Conservation (phyloP, 2,888 invertebrate genomes). For the Lydus trimaculatus region DNA sequence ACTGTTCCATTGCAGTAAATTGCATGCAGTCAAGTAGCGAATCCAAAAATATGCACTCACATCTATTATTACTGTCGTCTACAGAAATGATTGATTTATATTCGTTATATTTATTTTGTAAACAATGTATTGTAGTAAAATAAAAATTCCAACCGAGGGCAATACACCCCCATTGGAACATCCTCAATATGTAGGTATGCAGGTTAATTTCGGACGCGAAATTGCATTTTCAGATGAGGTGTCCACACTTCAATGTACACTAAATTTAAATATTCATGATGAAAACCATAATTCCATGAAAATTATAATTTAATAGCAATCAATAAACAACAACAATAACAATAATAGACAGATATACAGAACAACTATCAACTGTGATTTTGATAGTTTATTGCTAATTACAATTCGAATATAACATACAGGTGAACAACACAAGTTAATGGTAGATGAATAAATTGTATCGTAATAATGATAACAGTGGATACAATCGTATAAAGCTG, state of each 20-base stretch:
- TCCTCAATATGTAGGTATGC: too few species aligned
- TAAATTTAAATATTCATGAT: slow-evolving; percentile 44
- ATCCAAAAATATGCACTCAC: too few species aligned
- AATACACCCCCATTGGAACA: neutral
- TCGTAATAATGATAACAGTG: neutral
- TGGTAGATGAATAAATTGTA: neutral
- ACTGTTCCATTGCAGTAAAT: neutral
- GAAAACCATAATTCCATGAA: slow-evolving; percentile 37
- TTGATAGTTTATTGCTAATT: neutral
- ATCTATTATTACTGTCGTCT: too few species aligned
- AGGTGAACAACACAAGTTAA: neutral
- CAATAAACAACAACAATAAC: slow-evolving; percentile 37
- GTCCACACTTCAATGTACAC: slow-evolving; percentile 3
- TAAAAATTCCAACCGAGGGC: neutral
- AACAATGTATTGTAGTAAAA: neutral
- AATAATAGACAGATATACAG: neutral
- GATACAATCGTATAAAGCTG: neutral
- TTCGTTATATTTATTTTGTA: neutral
- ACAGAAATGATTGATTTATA: neutral
- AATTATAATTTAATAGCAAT: slow-evolving; percentile 42
- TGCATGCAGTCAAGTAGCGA: too few species aligned
- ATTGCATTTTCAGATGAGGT: slow-evolving; percentile 1
- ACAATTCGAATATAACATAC: neutral
- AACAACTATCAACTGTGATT: neutral
- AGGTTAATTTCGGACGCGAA: neutral